Conservation (phyloP, 2,888 invertebrate genomes). For the Drosophila longiperda region DNA sequence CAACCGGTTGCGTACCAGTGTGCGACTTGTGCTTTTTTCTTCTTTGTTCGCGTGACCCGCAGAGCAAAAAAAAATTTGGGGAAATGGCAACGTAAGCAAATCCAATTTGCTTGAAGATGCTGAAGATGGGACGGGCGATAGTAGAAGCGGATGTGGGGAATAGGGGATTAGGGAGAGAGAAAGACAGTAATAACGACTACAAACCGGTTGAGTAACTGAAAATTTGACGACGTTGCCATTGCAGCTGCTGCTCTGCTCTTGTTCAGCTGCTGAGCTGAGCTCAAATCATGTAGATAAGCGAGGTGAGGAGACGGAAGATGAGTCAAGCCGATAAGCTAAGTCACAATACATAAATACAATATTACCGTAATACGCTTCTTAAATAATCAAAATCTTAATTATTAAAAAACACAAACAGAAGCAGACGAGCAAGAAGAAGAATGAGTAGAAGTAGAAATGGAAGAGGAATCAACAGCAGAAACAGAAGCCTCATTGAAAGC, state of each 20-base stretch:
- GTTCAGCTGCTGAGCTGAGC: conserved; percentile 3
- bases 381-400: no score
- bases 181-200: conserved; percentile 3
- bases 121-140: conserved; percentile 8
- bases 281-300: conserved; percentile 46
- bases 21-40: conserved; percentile 41
- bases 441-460: not conserved
- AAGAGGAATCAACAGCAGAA: not conserved
- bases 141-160: not conserved
- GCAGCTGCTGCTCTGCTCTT: conserved; percentile 3
- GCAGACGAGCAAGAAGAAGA: not conserved
- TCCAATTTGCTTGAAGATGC: conserved; percentile 49
- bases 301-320: conserved; percentile 27
- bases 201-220: conserved; percentile 52
- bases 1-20: conserved; percentile 29
- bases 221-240: conserved; percentile 21
- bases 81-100: conserved; percentile 60
- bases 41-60: conserved; percentile 60
- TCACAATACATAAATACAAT: not conserved
- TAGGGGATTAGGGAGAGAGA: not conserved
- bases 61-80: conserved; percentile 30
- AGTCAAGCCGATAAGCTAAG: conserved; percentile 25
- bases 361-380: conserved; percentile 6
- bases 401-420: not conserved
- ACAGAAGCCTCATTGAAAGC: conserved; percentile 7